Base-by-base conservation (phyloP, 1,140 invertebrate genomes). In the Lordiphosa mommai region DNA sequence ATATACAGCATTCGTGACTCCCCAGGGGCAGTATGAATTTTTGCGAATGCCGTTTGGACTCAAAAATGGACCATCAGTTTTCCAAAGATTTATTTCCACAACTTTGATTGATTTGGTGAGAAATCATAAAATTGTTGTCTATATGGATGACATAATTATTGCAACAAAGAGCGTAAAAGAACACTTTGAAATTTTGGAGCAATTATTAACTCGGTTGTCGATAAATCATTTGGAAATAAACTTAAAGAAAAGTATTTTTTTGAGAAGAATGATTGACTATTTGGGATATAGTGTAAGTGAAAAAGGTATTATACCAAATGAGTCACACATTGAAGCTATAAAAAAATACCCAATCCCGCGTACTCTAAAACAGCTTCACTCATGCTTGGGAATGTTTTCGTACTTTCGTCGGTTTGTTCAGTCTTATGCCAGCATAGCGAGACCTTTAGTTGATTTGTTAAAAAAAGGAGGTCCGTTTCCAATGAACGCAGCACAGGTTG, bases 11-110 rank as follows among this genome's bases (percentile, higher is more conserved):
- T 12, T 53, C 36, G 23, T 37, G 3, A 52, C 23, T 10, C 33
- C 36, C 17, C 23, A 27, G 7, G 23, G 29, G 12, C 51, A 61
- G 9, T 46, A 8, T 27, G 27, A 41, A 20, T 43, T 40, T 27
- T 23, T 49, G 0, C 48, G 14, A 32, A 48, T 61, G 5, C 8
- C 7, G 7, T 47, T 47, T 37, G 40, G 52, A 4, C 9, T 46
- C 4, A 41, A 34, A 2, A 55, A 44, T 23, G 52, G 32, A 14
- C 13, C 12, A 4, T 9, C 34, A 4, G 13, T 37, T 12, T 37
- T 37, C 5, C 36, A 16, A 7, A 17, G 36, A 38, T 17, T 38
- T 38, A 38, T 38, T 4, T 38, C 33, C 1, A 23, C 9, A 7
- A 2, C 30, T 10, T 17, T 58, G 10, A 40, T 4, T 16, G 17